Conservation (phyloP, 1,140 invertebrate species). For the Micrasema minimum region DNA sequence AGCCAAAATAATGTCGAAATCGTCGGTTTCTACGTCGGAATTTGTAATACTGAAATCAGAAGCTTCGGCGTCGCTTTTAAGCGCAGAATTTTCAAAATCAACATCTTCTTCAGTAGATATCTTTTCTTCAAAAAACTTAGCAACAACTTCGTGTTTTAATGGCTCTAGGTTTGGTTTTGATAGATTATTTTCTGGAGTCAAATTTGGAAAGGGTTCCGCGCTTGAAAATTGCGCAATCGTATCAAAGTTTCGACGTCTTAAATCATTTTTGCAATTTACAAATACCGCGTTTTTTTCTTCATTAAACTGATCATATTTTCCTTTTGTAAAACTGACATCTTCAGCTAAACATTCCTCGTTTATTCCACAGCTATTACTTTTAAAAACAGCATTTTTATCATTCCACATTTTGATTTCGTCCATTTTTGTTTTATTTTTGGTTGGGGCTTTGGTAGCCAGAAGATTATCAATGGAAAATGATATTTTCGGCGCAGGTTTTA, state of each 20-base stretch:
- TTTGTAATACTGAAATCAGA: constrained; percentile 28
- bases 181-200: constrained; percentile 1
- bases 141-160: neutral
- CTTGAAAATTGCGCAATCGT: neutral
- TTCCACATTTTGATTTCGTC: neutral
- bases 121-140: neutral
- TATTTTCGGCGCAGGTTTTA: constrained; percentile 27
- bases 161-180: constrained; percentile 21
- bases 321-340: neutral
- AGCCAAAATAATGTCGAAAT: constrained; percentile 30
- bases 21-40: constrained; percentile 36
- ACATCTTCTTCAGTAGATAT: neutral
- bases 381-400: neutral
- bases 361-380: too few relatives aligned
- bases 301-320: neutral
- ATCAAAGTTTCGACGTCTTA: constrained; percentile 12
- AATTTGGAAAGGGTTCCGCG: neutral
- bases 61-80: constrained; percentile 1
- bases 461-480: constrained; percentile 44
- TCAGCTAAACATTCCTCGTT: neutral
- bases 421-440: constrained; percentile 1
- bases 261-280: neutral
- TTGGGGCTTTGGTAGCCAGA: constrained; percentile 6
- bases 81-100: constrained; percentile 13
- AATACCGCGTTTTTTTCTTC: neutral